These are phyloP conservation scores for Pseudocheirus occidentalis DNA, from an alignment of 2,797 vertebrate genomes.

Conservation along the genomic window DNA sequence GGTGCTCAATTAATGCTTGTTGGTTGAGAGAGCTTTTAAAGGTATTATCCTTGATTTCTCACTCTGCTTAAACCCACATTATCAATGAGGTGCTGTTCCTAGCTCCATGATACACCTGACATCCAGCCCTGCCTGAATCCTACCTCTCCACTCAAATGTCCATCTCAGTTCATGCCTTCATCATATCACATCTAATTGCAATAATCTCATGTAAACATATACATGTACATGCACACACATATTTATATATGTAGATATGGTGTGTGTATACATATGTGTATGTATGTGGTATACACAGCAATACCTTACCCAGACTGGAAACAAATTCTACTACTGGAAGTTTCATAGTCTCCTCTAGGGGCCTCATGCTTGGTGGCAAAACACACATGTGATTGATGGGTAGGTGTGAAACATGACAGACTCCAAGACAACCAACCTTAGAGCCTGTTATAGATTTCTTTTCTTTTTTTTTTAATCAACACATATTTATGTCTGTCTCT, in stretches of 20 bases:
- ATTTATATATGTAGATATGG: too few relatives aligned
- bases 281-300: too few relatives aligned
- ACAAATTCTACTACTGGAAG: conserved; percentile 70
- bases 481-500: conserved; percentile 53
- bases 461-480: conserved; percentile 13
- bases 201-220: too few relatives aligned
- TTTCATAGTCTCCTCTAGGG: conserved; percentile 59
- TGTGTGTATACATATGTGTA: too few relatives aligned
- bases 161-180: too few relatives aligned
- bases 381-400: conserved; percentile 64
- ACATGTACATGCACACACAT: too few relatives aligned
- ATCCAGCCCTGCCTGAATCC: too few relatives aligned
- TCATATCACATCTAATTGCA: too few relatives aligned
- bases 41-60: not conserved
- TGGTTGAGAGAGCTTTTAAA: not conserved
- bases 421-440: conserved; percentile 36
- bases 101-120: not conserved
- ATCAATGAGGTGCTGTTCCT: not conserved
- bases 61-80: not conserved
- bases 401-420: conserved; percentile 54
- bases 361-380: conserved; percentile 59
- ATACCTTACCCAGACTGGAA: conserved; percentile 63
- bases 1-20: too few relatives aligned
- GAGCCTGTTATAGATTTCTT: conserved; percentile 20
- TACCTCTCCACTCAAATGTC: too few relatives aligned